Base-by-base conservation (phyloP, 2,888 invertebrate genomes). In the Tubulanus polymorphus region DNA sequence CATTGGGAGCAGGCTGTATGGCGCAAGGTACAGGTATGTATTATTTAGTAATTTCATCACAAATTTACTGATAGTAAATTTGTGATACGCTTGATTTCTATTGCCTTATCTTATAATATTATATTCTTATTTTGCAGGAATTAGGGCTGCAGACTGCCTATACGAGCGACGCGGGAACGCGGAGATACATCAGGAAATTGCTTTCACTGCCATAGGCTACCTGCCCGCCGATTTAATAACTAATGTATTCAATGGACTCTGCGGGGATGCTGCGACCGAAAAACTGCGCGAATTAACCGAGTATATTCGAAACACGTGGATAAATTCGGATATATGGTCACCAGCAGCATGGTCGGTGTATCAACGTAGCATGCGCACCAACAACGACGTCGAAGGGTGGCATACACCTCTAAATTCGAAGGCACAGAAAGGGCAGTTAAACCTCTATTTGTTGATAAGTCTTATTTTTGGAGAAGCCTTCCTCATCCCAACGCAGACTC, bases 311-410 rank as follows among this genome's bases (percentile, higher is more conserved):
- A 27, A 15, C 10, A 50, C 37, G 15, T 54, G 37, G 50, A 15
- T 54, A n/a, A 5, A 3, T 3, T 10, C 5, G n/a, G 27, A 29
- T 18, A 3, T 18, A 2, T 53, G 53, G 53, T 5, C 3, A n/a
- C 28, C 30, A n/a, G 15, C 18, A 8, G 5, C n/a, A 3, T 53
- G 53, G 53, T 49, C 27, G 8, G 20, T 53, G 3, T 54, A 37
- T 18, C 15, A 25, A 12, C 37, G 20, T 15, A 25, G 30, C 3
- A 41, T 56, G 2, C 46, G 52, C 15, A 53, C 52, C 2, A 53
- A 56, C 37, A 52, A 53, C 28, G 47, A 56, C 32, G 2, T 28
- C 25, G 47, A 52, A 32, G 56, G 53, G 6, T 56, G 56, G 56
- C 56, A 56, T 27, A 18, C 35, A 3, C 48, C 48, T 8, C 48